phyloP scores from a whole-genome alignment of 2,113 vertebrate genomes.

The Pygoscelis adeliae region DNA sequence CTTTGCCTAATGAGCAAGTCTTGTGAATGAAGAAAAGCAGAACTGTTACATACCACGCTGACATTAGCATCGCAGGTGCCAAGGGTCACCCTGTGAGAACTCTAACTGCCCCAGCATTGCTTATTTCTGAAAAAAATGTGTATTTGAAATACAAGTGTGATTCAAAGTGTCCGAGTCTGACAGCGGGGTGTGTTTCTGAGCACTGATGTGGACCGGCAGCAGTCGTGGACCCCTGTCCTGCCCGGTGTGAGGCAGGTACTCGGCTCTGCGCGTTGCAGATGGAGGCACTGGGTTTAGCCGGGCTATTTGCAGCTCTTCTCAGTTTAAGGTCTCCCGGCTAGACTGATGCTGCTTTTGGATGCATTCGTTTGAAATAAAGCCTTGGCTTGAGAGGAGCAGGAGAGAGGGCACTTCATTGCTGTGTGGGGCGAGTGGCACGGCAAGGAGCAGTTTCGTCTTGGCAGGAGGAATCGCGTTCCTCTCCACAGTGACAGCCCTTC shows the following conservation, averaged over 20 bases:
- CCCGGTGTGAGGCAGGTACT: fast-evolving
- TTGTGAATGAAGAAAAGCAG: background rate
- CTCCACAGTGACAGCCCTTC: background rate
- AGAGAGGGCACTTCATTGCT: background rate
- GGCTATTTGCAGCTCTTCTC: background rate
- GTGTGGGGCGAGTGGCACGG: background rate
- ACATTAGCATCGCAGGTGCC: fast-evolving
- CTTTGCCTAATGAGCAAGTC: background rate
- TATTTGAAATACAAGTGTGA: background rate
- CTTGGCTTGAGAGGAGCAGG: background rate
- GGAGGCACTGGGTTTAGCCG: background rate
- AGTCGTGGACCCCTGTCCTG: fast-evolving
- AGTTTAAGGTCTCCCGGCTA: background rate
- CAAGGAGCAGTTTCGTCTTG: background rate
- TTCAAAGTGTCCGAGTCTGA: fast-evolving
- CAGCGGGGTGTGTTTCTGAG: fast-evolving
- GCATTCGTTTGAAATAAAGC: background rate
- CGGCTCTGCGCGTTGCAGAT: fast-evolving
- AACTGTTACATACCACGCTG: fast-evolving
- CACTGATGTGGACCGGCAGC: fast-evolving
- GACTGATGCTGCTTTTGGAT: background rate
- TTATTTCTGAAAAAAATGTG: background rate
- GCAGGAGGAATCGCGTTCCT: background rate
- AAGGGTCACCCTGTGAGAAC: background rate
- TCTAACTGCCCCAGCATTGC: background rate